A percentile compares a stretch with the other conserved stretches of the same genome.
phyloP scores from a whole-genome alignment of 2,888 invertebrate species.

The Tetramorium bicarinatum region DNA sequence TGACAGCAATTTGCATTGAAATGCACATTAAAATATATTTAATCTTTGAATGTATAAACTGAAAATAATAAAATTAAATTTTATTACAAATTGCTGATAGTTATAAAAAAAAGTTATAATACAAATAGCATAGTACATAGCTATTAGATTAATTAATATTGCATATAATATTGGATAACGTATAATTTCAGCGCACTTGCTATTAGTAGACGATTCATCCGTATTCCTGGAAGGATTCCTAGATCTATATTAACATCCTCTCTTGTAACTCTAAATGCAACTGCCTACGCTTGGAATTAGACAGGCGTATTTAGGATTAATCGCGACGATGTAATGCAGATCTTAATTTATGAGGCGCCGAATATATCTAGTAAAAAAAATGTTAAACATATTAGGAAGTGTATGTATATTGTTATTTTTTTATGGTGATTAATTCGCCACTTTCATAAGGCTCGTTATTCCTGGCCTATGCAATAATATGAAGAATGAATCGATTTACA shows the following conservation, averaged over 20 bases:
- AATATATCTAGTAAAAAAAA: conserved; percentile 30
- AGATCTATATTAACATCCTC: conserved; percentile 11
- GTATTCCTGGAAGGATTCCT: conserved; percentile 33
- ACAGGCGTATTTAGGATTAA: conserved; percentile 11
- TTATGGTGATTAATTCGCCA: not conserved
- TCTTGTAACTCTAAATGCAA: not conserved
- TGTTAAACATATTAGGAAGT: conserved; percentile 39
- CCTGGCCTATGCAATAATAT: conserved; percentile 7
- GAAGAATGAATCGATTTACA: conserved; percentile 17
- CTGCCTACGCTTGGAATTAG: not conserved
- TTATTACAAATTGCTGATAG: not conserved
- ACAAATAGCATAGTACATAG: not conserved
- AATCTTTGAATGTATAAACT: not conserved
- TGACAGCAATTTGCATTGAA: conserved; percentile 19
- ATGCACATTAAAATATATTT: conserved; percentile 4
- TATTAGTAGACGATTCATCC: conserved; percentile 32
- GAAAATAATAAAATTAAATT: not conserved
- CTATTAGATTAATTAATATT: conserved; percentile 6
- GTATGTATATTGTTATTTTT: conserved; percentile 43
- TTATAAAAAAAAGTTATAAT: not conserved
- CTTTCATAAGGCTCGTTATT: conserved; percentile 36
- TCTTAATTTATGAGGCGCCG: conserved; percentile 23
- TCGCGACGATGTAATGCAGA: conserved; percentile 20
- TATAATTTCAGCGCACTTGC: not conserved
- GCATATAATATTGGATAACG: not conserved